Evolutionary conservation across 2,797 vertebrate genomes (phyloP), one percentile per base, ranked within the genome.

Genomic region (Zonotrichia albicollis): DNA sequence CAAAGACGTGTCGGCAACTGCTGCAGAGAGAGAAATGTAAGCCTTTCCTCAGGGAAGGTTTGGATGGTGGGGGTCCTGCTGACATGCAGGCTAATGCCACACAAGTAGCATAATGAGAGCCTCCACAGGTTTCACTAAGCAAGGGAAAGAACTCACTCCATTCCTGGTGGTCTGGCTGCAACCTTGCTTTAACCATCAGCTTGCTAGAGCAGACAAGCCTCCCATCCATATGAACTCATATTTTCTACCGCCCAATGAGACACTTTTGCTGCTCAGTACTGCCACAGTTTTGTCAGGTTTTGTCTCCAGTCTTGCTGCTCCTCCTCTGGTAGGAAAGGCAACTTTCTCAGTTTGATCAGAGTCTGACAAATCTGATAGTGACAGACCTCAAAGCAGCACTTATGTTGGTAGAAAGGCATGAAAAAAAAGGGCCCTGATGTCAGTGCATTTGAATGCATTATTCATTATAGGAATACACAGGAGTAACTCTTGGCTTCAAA

Each of bases 21-120:
- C 51, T 93, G 72, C 66, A 85, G 54, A 77, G 54, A 54, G 32
- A 85, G 92, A 92, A 94, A 94, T 30, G 46, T 55, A 92, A 96
- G 64, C 81, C 25, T 77, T 53, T 71, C 78, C 34, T 77, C 65
- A 80, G 10, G 9, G 58, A 54, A 87, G 66, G 43, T 74, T 40
- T 86, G 75, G 62, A 45, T 68, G 43, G 90, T 23, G 72, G 65
- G 46, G 53, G 73, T 94, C 87, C 93, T 66, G 78, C 72, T 68
- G 78, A 89, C 76, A 87, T 32, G 54, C 40, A 62, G 51, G 72
- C 62, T 87, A 87, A 91, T 75, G 89, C 84, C 82, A 86, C 58
- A 26, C 34, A 78, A 75, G 40, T 13, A 94, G 70, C 82, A 78
- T 78, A 92, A 78, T 70, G 65, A 93, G 8, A 75, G 13, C 48